Evolutionary conservation across 2,113 vertebrate species (phyloP), one percentile per base, ranked within the genome.

Genomic region (Aleadryas rufinucha): DNA sequence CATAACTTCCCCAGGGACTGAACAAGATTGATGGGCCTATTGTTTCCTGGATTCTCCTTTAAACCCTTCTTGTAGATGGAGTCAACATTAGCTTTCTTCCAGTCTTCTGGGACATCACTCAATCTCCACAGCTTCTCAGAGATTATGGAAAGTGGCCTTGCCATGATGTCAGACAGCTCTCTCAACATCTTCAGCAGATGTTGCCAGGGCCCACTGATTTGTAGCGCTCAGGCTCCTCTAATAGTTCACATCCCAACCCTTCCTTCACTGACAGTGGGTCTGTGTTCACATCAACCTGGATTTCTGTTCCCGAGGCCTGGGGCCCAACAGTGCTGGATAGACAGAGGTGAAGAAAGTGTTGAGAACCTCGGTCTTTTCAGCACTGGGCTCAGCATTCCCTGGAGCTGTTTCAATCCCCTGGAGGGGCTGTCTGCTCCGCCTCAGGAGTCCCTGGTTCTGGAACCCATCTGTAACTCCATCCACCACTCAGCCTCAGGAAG

Each of bases 351-450:
- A 35, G 20, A 22, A 54, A 19, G 2, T 4, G 19, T 9, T 31
- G 47, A 41, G 26, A 61, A 10, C 3, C 21, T 68, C 0, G 0
- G 7, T 16, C 11, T 39, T 75, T 41, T 30, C 30, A 30, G 17
- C 4, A 2, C 20, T 26, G 52, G 28, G 60, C 28, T 60, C 27
- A 39, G 33, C 2, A 1, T 17, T 74, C 28, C 52, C 44, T 45
- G 45, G 33, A 59, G 18, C 9, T 28, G 3, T 33, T 50, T 7
- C 18, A 35, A 1, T 7, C 5, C 27, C 28, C 28, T 61, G 60
- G 45, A 11, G 33, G 10, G 7, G 15, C 23, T 56, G 13, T 18
- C 14, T n/a, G 41, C 27, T 50, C 33, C 23, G 7, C 8, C 13
- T 44, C 21, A 24, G 35, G 21, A 13, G n/a, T 33, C 42, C 21